phyloP scores from a whole-genome alignment of 1,140 invertebrate genomes.

The Pteromalus puparum region DNA sequence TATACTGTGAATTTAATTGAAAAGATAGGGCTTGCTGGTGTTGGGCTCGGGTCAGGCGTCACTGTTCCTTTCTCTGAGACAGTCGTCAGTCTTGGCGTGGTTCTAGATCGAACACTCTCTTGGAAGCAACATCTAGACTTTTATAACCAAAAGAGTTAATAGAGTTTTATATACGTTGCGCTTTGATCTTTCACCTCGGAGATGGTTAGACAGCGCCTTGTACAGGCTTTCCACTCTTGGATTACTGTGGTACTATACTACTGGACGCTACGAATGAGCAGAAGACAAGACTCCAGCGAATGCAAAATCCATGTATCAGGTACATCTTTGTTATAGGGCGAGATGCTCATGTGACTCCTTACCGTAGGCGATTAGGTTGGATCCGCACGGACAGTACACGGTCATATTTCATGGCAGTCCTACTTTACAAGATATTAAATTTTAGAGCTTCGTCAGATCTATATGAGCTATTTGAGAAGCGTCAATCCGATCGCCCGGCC shows the following conservation, averaged over 20 bases:
- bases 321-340: not conserved
- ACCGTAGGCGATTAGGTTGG: not conserved
- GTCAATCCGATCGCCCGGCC: no score
- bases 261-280: not conserved
- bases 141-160: not conserved
- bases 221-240: not conserved
- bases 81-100: no score
- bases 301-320: not conserved
- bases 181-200: not conserved
- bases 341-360: not conserved
- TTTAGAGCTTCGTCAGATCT: no score
- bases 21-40: no score
- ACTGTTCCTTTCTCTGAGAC: no score
- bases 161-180: not conserved
- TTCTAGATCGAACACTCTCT: no score
- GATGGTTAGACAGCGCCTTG: not conserved
- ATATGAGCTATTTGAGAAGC: no score
- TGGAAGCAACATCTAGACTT: no score
- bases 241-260: not conserved
- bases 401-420: no score
- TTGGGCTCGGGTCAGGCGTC: no score
- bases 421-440: no score
- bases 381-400: not conserved
- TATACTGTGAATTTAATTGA: no score
- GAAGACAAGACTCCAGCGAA: not conserved